Evolutionary conservation across 2,888 invertebrate species (phyloP), one percentile per base, ranked within the genome.

Genomic region (Melanophora roralis): DNA sequence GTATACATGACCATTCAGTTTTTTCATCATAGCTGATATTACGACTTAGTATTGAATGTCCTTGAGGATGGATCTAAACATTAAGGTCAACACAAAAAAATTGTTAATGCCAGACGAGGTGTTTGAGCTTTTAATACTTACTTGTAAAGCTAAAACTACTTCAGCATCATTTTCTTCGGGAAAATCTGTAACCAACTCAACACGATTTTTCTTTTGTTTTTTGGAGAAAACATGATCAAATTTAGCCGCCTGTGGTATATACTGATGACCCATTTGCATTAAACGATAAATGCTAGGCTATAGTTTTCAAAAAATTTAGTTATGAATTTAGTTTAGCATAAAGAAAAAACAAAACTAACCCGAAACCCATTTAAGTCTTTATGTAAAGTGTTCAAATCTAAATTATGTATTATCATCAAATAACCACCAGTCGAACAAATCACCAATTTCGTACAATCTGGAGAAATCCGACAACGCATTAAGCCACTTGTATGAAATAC

Each of bases 1-100:
- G 98, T 67, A 98, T 94, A 87, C 97, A 96, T 7, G 97, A 97
- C 96, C 97, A 98, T 94, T 98, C 98, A 43, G 96, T 95, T 86
- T 93, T 93, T 88, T 97, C 97, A 84, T 95, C 94, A 80, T 93
- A 93, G 85, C 95, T 96, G 69, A 97, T 95, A 90, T 97, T 97
- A 82, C 98, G 92, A 72, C 96, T 96, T 38, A 97, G 91, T 16
- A 95, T 95, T 88, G 95, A 95, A 95, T 96, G 97, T 16, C 97
- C 87, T 36, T 86, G 84, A 4, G 89, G 89, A 80, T 89, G 89
- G 23, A 89, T 88, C 85, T 89, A 38, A 38, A 71, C 64, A n/a
- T n/a, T n/a, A n/a, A 14, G 2, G 1, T 34, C 8, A 67, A 40
- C 62, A 27, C 1, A 12, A 12, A 7, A 6, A 16, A 11, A 45